Percentiles rank a stretch among this genome's conserved stretches.
Conservation (phyloP, 2,797 vertebrate genomes). For the Pteronotus mesoamericanus region DNA sequence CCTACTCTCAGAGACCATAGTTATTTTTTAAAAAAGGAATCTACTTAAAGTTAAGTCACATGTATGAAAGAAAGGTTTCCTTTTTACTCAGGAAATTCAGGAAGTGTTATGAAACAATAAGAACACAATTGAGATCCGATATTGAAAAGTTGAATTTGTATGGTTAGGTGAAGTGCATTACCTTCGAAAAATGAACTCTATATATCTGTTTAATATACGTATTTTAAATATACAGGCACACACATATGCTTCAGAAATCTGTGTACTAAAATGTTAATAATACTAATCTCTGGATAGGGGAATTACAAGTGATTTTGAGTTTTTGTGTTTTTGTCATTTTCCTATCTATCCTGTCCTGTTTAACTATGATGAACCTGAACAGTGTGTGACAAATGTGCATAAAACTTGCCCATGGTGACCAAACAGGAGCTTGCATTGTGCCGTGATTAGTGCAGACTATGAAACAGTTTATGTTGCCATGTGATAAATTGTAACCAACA, state of each 20-base stretch:
- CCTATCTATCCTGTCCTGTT: not conserved
- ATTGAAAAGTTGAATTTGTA: slow-evolving; percentile 2
- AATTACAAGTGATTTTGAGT: not conserved
- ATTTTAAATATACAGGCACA: not conserved
- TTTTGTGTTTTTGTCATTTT: not conserved
- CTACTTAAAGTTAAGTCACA: not conserved
- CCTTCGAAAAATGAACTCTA: not conserved
- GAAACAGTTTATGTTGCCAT: not conserved
- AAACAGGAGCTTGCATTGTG: slow-evolving; percentile 51
- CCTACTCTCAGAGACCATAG: not conserved
- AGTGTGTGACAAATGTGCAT: not conserved
- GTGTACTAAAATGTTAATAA: not conserved
- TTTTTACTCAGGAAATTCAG: not conserved
- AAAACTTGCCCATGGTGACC: slow-evolving; percentile 52
- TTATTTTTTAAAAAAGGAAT: not conserved
- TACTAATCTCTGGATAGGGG: not conserved
- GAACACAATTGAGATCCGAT: not conserved
- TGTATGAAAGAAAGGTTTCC: not conserved
- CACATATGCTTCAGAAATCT: not conserved
- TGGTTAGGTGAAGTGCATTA: not conserved
- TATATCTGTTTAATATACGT: not conserved
- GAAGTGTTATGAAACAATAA: not conserved
- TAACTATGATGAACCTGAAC: not conserved
- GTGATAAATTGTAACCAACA: not conserved
- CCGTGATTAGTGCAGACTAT: not conserved